Conservation (phyloP, 2,888 invertebrate genomes). For the Drosophila merina region DNA sequence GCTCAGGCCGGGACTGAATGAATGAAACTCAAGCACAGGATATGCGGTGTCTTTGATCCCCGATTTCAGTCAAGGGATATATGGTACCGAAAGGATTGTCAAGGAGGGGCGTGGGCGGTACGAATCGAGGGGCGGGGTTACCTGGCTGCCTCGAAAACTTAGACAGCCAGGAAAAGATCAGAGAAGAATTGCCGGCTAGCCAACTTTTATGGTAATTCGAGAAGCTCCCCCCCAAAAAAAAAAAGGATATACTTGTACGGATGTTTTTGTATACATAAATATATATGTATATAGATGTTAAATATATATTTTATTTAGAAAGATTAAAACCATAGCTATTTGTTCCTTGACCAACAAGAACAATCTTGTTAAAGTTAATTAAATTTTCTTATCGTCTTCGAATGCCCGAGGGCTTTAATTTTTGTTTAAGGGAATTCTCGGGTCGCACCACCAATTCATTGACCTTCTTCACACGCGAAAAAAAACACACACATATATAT, state of each 20-base stretch:
- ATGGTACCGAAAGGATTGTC: neutral
- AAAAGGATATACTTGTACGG: constrained; percentile 54
- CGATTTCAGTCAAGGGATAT: constrained; percentile 1
- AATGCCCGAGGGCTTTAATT: constrained; percentile 1
- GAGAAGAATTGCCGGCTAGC: constrained; percentile 21
- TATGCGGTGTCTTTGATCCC: constrained; percentile 73
- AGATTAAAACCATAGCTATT: too few species aligned
- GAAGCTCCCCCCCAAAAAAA: constrained; percentile 47
- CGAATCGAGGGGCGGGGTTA: constrained; percentile 13
- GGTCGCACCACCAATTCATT: constrained; percentile 69
- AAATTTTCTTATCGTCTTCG: neutral
- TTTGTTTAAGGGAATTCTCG: constrained; percentile 17
- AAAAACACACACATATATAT: neutral
- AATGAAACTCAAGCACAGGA: constrained; percentile 79
- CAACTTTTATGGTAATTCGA: constrained; percentile 58
- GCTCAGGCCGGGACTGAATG: constrained; percentile 44
- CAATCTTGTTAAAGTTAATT: neutral
- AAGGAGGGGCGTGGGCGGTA: constrained; percentile 14
- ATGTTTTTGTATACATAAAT: constrained; percentile 34
- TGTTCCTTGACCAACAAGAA: too few species aligned
- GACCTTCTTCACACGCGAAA: constrained; percentile 65
- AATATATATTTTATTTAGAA: too few species aligned
- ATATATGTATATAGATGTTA: neutral
- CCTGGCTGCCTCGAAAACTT: constrained; percentile 38
- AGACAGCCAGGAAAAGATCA: constrained; percentile 49